Evolutionary conservation across 2,797 vertebrate genomes (phyloP).

Genomic region (Anguilla anguilla): DNA sequence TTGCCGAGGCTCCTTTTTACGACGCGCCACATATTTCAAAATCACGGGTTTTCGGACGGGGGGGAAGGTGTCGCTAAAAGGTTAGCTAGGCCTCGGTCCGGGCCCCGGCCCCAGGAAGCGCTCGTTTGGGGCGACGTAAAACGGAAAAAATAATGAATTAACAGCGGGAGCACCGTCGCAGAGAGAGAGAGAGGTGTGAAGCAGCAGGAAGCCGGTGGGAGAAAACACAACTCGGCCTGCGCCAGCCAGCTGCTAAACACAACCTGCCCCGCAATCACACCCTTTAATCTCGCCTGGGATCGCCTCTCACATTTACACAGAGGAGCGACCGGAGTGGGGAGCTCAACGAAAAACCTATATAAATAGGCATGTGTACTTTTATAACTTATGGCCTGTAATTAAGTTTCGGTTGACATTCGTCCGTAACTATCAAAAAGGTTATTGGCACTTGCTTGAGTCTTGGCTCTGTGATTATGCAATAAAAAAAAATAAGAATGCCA

Average conservation of each 20-base stretch:
- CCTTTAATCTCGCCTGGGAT: slow-evolving; percentile 24
- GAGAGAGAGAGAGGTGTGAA: not conserved
- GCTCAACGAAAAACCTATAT: not conserved
- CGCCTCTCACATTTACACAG: not conserved
- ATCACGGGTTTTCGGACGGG: slow-evolving; percentile 21
- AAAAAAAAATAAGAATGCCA: too few species aligned
- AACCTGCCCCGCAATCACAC: slow-evolving; percentile 23
- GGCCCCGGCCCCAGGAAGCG: not conserved
- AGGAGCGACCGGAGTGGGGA: not conserved
- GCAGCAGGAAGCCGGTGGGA: not conserved
- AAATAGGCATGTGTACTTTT: not conserved
- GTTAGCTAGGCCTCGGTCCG: not conserved
- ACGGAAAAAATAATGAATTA: not conserved
- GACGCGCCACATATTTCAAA: slow-evolving; percentile 20
- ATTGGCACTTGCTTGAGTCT: too few species aligned
- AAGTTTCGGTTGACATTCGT: not conserved
- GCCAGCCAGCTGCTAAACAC: not conserved
- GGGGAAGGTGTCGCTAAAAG: slow-evolving; percentile 3
- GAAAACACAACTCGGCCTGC: not conserved
- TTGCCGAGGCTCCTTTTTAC: slow-evolving; percentile 29
- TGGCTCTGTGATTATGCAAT: too few species aligned
- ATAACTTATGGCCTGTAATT: too few species aligned
- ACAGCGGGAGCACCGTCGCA: not conserved
- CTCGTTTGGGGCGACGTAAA: not conserved
- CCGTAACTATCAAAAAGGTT: too few species aligned